A percentile compares a stretch with the other conserved stretches of the same genome.
Conservation (phyloP, 2,113 vertebrate species). For the Girardinichthys multiradiatus region DNA sequence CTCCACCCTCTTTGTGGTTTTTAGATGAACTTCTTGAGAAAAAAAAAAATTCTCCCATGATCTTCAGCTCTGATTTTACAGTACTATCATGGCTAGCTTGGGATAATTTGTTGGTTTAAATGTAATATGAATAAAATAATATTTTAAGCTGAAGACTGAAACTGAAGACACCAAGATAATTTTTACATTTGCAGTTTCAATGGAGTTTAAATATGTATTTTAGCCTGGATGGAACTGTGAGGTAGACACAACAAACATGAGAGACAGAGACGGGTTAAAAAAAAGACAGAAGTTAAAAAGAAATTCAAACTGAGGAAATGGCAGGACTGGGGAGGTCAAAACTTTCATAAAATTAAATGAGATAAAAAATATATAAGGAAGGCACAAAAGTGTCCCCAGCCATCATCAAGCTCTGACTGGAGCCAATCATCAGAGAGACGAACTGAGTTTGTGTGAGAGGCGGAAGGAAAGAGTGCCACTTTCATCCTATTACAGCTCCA, state of each 20-base stretch:
- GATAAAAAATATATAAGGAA: slow-evolving; percentile 11
- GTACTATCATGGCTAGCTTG: neutral
- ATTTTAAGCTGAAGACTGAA: too few relatives aligned
- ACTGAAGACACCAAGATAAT: neutral
- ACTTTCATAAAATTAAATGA: slow-evolving; percentile 48
- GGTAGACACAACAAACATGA: neutral
- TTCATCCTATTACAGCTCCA: slow-evolving; percentile 69
- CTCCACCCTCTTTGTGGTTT: neutral
- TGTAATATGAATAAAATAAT: neutral
- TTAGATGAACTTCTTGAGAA: neutral
- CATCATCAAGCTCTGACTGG: slow-evolving; percentile 23
- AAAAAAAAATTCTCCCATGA: too few relatives aligned
- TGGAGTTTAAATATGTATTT: neutral
- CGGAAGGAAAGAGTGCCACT: slow-evolving; percentile 56
- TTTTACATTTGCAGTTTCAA: neutral
- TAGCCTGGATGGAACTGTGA: neutral
- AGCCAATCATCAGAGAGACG: slow-evolving; percentile 58
- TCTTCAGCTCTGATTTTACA: neutral
- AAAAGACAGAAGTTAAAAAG: neutral
- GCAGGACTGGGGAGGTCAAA: slow-evolving; percentile 42
- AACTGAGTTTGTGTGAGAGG: slow-evolving; percentile 37
- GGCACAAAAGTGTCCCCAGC: slow-evolving; percentile 21
- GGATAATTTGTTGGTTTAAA: neutral
- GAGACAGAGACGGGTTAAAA: neutral
- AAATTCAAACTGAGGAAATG: slow-evolving; percentile 7